Evolutionary conservation across 2,888 invertebrate species (phyloP).

Genomic region (Campoletis raptor): DNA sequence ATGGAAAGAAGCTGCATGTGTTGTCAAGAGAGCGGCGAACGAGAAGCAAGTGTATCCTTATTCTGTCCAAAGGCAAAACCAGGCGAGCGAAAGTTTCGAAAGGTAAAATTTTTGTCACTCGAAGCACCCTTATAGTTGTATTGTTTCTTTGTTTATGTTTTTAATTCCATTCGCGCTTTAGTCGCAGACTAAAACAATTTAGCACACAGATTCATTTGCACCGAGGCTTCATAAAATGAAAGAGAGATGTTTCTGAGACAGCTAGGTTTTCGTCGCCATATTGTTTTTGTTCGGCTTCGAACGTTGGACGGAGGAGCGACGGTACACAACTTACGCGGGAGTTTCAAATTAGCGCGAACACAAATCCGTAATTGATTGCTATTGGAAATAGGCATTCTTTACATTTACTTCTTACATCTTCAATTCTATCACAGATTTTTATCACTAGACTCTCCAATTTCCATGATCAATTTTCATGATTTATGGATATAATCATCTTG

Average conservation of each 20-base stretch:
- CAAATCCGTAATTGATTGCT: background rate
- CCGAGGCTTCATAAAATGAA: conserved; percentile 13
- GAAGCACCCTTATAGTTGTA: background rate
- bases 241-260: conserved; percentile 71
- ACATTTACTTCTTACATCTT: too few species aligned
- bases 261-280: conserved; percentile 77
- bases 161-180: background rate
- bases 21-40: conserved; percentile 96
- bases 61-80: conserved; percentile 95
- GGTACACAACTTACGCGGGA: conserved; percentile 42
- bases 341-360: conserved; percentile 36
- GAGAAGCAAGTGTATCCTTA: conserved; percentile 94
- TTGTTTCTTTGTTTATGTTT: background rate
- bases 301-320: conserved; percentile 35
- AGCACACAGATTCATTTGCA: background rate
- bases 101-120: conserved; percentile 86
- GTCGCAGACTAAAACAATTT: conserved; percentile 6
- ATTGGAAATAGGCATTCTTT: background rate
- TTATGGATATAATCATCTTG: too few species aligned
- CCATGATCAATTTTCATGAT: too few species aligned
- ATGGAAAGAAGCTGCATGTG: conserved; percentile 98
- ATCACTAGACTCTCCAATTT: too few species aligned
- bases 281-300: conserved; percentile 75
- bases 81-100: conserved; percentile 94
- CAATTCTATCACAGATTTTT: too few species aligned